Percentiles rank a stretch among this genome's conserved stretches.
These are phyloP conservation scores for Pimephales promelas DNA, from an alignment of 2,113 vertebrate genomes.

Conservation along the genomic window DNA sequence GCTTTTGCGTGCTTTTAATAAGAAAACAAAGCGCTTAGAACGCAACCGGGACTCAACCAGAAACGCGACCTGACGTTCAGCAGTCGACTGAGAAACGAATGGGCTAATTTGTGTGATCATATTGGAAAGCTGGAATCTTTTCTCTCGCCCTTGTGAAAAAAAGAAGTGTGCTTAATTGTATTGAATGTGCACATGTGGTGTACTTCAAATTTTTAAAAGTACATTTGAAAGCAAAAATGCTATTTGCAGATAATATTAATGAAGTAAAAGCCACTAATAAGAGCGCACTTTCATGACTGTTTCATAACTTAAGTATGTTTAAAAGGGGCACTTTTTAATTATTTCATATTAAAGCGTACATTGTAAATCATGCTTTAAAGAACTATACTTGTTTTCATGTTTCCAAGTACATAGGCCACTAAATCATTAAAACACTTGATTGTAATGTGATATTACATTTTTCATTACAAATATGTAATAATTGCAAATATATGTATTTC, in stretches of 20 bases:
- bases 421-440: background rate
- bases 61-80: background rate
- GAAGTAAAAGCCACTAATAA: background rate
- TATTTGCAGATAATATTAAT: background rate
- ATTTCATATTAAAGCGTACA: background rate
- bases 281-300: background rate
- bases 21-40: background rate
- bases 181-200: background rate
- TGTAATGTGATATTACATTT: background rate
- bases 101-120: background rate
- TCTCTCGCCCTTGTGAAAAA: conserved; percentile 12
- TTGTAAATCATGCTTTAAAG: too few relatives aligned
- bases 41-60: background rate
- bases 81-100: background rate
- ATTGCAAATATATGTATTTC: background rate
- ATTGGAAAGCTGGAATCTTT: conserved; percentile 24
- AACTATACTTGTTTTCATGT: too few relatives aligned
- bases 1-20: conserved; percentile 11
- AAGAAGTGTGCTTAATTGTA: background rate
- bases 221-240: too few relatives aligned
- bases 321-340: background rate
- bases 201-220: background rate
- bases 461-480: background rate
- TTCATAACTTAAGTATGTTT: background rate
- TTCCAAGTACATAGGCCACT: too few relatives aligned